Base-by-base conservation (phyloP, 1,140 invertebrate species). In the Metaphire vulgaris region DNA sequence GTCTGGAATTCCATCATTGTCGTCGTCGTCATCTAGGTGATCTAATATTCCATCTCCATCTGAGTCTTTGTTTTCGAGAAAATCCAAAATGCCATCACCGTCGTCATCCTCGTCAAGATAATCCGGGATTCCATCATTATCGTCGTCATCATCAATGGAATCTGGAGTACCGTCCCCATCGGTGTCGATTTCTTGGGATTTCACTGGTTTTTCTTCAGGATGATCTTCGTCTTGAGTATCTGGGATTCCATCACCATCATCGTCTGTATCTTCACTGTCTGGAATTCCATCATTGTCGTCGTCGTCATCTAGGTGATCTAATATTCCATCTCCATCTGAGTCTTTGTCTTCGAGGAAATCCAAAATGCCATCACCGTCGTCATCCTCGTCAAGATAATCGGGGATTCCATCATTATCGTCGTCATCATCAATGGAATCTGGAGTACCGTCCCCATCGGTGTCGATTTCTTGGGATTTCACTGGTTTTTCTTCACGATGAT, bases 71-170 rank as follows among this genome's bases (percentile, higher is more conserved):
- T 72, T 75, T 1, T 76, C 70, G 28, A 21, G 26, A 1, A 2
- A 33, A 33, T 1, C 33, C 33, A 16, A 71, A 2, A 41, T 6
- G 21, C 6, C n/a, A 41, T 33, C 72, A 1, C 56, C 33, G 29
- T 73, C 30, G 14, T 21, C 72, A 21, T 56, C 72, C 26, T 77
- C 77, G 33, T 71, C 41, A 74, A 6, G 12, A 65, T 78, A 70
- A 34, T 78, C 77, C 21, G 77, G 77, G 78, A 78, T 72, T 65
- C 77, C 77, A 74, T 78, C 77, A 34, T 78, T 78, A 74, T 78
- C 77, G 76, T 78, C 77, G 31, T 78, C 77, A 33, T 77, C 68
- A 71, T 78, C 77, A n/a, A 78, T 33, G 65, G 78, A 69, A 31
- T 78, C 76, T 6, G 77, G 77, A 64, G 78, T 78, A 14, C 77